phyloP scores from a whole-genome alignment of 2,888 invertebrate species.

The Entomobrya multifasciata region DNA sequence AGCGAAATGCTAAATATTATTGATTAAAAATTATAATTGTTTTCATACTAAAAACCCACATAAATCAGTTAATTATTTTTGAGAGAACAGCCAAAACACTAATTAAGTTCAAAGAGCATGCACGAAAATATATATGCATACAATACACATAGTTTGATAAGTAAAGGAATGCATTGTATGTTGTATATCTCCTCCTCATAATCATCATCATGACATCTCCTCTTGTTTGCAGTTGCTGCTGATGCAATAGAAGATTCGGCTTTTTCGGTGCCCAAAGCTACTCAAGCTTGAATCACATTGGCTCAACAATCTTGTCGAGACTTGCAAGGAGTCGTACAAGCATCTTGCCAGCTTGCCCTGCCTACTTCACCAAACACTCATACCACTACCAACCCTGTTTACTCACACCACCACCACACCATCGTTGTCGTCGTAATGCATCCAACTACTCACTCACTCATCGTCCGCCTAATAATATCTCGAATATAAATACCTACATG shows the following conservation, averaged over 20 bases:
- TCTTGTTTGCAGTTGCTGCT: background rate
- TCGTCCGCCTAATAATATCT: too few species aligned
- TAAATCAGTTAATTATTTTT: too few species aligned
- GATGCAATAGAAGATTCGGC: constrained; percentile 76
- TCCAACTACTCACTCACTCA: too few species aligned
- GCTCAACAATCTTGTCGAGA: constrained; percentile 79
- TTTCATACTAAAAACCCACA: too few species aligned
- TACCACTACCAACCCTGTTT: constrained; percentile 48
- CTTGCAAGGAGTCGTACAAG: constrained; percentile 77
- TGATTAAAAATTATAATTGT: too few species aligned
- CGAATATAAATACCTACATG: too few species aligned
- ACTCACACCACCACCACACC: constrained; percentile 25
- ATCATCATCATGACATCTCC: background rate
- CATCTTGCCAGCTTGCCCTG: constrained; percentile 75
- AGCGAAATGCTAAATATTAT: too few species aligned
- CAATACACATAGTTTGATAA: too few species aligned
- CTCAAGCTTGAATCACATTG: constrained; percentile 80
- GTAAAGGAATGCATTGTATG: too few species aligned
- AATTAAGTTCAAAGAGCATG: too few species aligned
- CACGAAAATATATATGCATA: too few species aligned
- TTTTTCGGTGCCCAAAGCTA: constrained; percentile 79
- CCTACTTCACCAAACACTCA: constrained; percentile 66
- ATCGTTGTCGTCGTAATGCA: background rate
- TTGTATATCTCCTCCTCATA: background rate
- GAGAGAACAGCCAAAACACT: too few species aligned